These are phyloP conservation scores for Magallana nippona DNA, from an alignment of 2,888 invertebrate genomes.

Conservation along the genomic window DNA sequence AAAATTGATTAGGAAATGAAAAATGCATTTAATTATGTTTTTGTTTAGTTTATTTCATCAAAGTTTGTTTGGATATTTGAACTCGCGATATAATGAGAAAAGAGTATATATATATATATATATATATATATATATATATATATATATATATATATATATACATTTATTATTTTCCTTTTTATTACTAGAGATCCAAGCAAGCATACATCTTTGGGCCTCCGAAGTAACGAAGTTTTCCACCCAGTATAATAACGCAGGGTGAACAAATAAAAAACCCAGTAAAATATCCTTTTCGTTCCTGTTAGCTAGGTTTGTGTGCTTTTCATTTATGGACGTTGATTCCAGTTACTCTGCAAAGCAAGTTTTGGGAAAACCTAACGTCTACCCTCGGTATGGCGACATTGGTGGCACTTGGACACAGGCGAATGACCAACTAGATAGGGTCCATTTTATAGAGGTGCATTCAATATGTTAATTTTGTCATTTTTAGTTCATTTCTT, in stretches of 20 bases:
- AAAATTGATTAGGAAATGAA: too few species aligned
- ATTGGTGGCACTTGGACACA: not conserved
- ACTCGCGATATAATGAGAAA: too few species aligned
- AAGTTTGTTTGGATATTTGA: too few species aligned
- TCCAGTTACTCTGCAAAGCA: constrained; percentile 1
- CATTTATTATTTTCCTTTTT: not conserved
- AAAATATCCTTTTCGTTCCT: too few species aligned
- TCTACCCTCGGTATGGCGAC: not conserved
- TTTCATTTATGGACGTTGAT: too few species aligned
- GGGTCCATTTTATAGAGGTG: not conserved
- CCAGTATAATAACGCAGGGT: not conserved
- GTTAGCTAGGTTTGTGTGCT: too few species aligned
- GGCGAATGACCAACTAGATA: not conserved
- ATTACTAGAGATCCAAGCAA: not conserved
- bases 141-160: too few species aligned
- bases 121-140: too few species aligned
- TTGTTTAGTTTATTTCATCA: too few species aligned
- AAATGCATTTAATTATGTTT: too few species aligned
- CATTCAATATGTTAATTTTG: not conserved
- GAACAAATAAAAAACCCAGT: not conserved
- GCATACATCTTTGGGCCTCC: constrained; percentile 1
- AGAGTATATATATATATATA: too few species aligned
- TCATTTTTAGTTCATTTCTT: too few species aligned
- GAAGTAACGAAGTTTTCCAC: not conserved
- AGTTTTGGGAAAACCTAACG: not conserved